Evolutionary conservation across 1,140 invertebrate genomes (phyloP), one percentile per base, ranked within the genome.

Genomic region (Nephila pilipes): DNA sequence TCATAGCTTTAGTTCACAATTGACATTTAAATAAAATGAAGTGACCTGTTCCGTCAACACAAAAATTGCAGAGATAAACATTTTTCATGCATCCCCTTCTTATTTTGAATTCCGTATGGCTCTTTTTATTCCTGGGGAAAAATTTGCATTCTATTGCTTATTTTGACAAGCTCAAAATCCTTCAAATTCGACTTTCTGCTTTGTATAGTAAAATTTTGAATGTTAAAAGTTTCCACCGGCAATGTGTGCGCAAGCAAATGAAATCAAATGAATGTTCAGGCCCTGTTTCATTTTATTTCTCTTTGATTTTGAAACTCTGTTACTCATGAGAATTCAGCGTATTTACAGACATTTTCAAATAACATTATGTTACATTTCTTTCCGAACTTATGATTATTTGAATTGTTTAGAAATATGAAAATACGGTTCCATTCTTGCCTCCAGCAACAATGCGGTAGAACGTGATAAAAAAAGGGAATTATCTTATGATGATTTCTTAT

Each of bases 91-190:
- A 32, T 46, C 29, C 60, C 29, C 36, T 25, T 80, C 69, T 46
- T 69, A 90, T 90, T 90, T 79, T 79, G 69, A 80, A 90, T 90
- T 90, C 88, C 36, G 25, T 80, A 46, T 80, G 54, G 69, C 57
- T 57, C 75, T 12, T 80, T 54, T 55, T 25, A 57, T 38, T 90
- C 54, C 65, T n/a, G 16, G 54, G 18, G n/a, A 80, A 80, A 32
- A 90, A 90, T 90, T 90, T 90, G 65, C 75, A 90, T 90, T 57
- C 65, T 90, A 90, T 90, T 90, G 69, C 88, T 90, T 90, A 90
- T 90, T 80, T 90, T 80, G 54, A 90, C 69, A 80, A 80, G 88
- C 63, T 90, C 20, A 38, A 58, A 90, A 79, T 79, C 55, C 65
- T 79, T 25, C 57, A 22, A 87, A 60, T 60, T 36, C 57, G 10